Conservation (phyloP, 2,888 invertebrate genomes). For the Hyppa rectilinea region DNA sequence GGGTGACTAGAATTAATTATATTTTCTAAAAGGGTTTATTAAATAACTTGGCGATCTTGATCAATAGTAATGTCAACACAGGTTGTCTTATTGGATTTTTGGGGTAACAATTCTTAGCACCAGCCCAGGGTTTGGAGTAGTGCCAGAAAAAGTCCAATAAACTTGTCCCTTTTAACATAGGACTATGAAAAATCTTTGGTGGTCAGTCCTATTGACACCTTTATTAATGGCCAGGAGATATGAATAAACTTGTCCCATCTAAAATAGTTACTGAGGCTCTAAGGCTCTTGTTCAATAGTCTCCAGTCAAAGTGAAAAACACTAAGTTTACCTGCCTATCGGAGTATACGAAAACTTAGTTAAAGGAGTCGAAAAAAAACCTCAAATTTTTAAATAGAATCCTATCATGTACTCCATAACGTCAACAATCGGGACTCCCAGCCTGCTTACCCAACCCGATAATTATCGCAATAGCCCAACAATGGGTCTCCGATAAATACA, state of each 20-base stretch:
- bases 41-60: neutral
- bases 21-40: neutral
- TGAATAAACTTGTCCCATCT: neutral
- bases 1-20: slow-evolving; percentile 14
- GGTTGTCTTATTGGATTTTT: slow-evolving; percentile 1
- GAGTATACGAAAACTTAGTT: neutral
- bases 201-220: neutral
- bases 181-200: neutral
- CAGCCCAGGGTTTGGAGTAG: neutral
- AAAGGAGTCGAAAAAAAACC: neutral
- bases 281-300: neutral
- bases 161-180: neutral
- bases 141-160: slow-evolving; percentile 7
- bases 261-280: neutral
- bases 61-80: neutral
- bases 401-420: neutral
- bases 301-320: neutral
- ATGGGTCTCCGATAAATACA: slow-evolving; percentile 29
- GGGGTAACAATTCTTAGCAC: neutral
- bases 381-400: neutral
- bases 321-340: neutral
- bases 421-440: neutral
- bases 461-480: slow-evolving; percentile 34
- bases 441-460: slow-evolving; percentile 20
- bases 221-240: neutral